phyloP scores from a whole-genome alignment of 2,888 invertebrate genomes.

The Ethmia dodecea region DNA sequence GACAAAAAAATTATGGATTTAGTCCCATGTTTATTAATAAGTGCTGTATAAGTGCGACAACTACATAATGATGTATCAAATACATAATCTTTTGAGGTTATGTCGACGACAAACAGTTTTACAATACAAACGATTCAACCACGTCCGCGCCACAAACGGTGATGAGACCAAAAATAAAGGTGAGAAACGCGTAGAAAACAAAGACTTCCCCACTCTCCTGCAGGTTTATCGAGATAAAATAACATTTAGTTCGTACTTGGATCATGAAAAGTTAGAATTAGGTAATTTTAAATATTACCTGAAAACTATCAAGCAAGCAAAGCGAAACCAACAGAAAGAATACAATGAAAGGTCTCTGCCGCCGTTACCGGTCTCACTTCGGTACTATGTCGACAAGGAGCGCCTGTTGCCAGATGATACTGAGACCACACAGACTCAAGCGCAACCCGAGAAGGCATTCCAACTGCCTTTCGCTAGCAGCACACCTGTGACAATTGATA shows the following conservation, averaged over 20 bases:
- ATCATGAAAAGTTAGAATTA: conserved; percentile 52
- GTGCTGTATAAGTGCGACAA: neutral
- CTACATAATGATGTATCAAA: conserved; percentile 39
- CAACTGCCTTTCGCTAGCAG: conserved; percentile 55
- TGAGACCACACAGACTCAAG: conserved; percentile 2
- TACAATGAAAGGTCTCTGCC: conserved; percentile 40
- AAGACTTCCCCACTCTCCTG: conserved; percentile 41
- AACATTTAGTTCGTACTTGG: conserved; percentile 57
- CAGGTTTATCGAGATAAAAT: conserved; percentile 56
- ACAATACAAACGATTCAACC: conserved; percentile 35
- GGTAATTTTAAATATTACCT: conserved; percentile 52
- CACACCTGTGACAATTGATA: conserved; percentile 29
- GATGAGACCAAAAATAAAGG: conserved; percentile 19
- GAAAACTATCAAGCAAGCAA: conserved; percentile 45
- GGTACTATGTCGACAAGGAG: conserved; percentile 62
- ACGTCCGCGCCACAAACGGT: conserved; percentile 27
- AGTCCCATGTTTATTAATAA: neutral
- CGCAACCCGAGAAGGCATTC: conserved; percentile 35
- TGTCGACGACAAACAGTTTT: conserved; percentile 38
- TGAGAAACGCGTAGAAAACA: conserved; percentile 22
- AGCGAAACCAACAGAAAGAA: conserved; percentile 27
- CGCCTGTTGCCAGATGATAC: conserved; percentile 35
- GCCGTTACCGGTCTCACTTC: conserved; percentile 72
- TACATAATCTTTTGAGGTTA: conserved; percentile 61
- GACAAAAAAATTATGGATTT: too few species aligned